phyloP scores from a whole-genome alignment of 35 echinoderm and acorn worm genomes.

The Anneissia japonica region DNA sequence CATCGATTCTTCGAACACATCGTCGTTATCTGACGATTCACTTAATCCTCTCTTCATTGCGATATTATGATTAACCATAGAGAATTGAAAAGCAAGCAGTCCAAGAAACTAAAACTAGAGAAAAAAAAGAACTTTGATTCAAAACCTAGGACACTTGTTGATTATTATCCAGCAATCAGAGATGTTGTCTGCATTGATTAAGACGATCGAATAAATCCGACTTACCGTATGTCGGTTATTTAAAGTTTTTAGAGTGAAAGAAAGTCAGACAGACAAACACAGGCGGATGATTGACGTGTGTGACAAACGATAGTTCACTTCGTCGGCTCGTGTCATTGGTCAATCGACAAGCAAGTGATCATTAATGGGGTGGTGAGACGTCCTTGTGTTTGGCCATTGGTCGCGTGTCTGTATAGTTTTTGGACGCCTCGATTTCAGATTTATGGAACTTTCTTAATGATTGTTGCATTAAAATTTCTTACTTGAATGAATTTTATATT shows the following conservation, averaged over 20 bases:
- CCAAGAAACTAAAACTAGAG: background rate
- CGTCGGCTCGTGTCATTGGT: background rate
- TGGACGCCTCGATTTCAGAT: background rate
- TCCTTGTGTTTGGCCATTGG: background rate
- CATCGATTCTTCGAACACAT: slow-evolving; percentile 61
- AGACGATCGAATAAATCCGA: background rate
- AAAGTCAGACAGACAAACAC: background rate
- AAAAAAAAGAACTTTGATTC: background rate
- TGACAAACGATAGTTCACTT: background rate
- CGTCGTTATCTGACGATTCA: slow-evolving; percentile 43
- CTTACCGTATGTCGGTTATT: background rate
- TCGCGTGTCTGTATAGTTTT: background rate
- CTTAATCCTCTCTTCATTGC: slow-evolving; percentile 6
- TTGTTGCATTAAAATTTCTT: too few relatives aligned
- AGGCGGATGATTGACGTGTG: background rate
- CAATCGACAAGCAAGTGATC: background rate
- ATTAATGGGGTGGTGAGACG: background rate
- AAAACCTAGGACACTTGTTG: background rate
- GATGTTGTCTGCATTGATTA: background rate
- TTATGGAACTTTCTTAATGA: too few relatives aligned
- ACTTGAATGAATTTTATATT: too few relatives aligned
- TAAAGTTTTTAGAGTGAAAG: background rate
- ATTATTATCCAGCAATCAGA: background rate
- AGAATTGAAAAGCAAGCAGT: background rate
- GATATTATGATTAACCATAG: background rate